Percentiles rank a stretch among this genome's conserved stretches.
Conservation (phyloP, 2,888 invertebrate genomes). For the Melinopterus prodromus region DNA sequence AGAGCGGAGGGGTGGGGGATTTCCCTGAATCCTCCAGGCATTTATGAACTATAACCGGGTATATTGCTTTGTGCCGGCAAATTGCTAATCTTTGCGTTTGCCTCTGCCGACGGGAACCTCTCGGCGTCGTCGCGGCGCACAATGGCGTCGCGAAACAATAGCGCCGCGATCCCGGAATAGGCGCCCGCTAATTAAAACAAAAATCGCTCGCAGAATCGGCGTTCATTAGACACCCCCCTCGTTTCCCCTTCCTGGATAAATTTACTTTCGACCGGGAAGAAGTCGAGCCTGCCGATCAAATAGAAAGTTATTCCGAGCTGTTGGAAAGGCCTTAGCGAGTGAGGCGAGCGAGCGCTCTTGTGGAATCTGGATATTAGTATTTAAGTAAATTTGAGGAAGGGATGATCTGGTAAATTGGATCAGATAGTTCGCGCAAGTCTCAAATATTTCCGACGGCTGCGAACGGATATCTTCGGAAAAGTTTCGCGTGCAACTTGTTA, state of each 20-base stretch:
- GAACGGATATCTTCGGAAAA: background rate
- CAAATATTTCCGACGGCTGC: background rate
- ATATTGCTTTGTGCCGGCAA: slow-evolving; percentile 10
- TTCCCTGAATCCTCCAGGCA: slow-evolving; percentile 23
- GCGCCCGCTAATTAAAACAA: slow-evolving; percentile 26
- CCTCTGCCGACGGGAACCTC: slow-evolving; percentile 30
- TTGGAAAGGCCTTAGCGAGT: background rate
- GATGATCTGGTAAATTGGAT: background rate
- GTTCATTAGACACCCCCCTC: background rate
- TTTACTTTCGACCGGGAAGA: background rate
- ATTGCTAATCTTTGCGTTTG: slow-evolving; percentile 11
- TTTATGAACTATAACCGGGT: slow-evolving; percentile 39
- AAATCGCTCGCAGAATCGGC: background rate
- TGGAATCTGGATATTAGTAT: background rate
- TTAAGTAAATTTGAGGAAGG: background rate
- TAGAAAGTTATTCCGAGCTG: background rate
- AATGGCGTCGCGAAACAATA: background rate
- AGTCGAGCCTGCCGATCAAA: background rate
- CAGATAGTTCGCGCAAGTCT: background rate
- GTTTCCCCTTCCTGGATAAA: background rate
- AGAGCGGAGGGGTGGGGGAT: background rate
- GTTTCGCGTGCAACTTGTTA: background rate
- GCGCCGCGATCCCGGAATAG: background rate
- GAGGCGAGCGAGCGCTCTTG: background rate
- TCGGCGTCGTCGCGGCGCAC: slow-evolving; percentile 37